Percentiles rank a stretch among this genome's conserved stretches.
Conservation (phyloP, 2,888 invertebrate genomes). For the Agelastica alni region DNA sequence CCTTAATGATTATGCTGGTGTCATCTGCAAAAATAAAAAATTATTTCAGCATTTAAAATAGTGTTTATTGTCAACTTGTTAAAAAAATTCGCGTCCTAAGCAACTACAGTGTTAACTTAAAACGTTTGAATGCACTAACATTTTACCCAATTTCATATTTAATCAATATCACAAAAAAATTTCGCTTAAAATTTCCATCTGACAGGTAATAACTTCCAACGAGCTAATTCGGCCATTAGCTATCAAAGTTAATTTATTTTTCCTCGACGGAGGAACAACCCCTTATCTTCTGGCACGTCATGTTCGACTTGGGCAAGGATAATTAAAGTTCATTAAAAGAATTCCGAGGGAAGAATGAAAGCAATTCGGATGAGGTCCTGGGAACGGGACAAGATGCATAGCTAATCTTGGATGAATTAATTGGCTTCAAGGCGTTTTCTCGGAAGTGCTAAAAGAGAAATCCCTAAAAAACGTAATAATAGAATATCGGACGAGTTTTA, state of each 20-base stretch:
- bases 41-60: too few relatives aligned
- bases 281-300: constrained; percentile 40
- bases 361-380: constrained; percentile 49
- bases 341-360: constrained; percentile 42
- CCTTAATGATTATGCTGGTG: too few relatives aligned
- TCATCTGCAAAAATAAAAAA: too few relatives aligned
- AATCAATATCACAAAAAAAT: too few relatives aligned
- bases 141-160: too few relatives aligned
- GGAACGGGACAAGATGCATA: constrained; percentile 49
- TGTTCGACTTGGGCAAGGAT: constrained; percentile 59
- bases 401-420: constrained; percentile 59
- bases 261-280: constrained; percentile 20
- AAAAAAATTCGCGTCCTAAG: too few relatives aligned
- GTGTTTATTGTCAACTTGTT: too few relatives aligned
- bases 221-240: constrained; percentile 7
- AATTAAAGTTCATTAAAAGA: constrained; percentile 61
- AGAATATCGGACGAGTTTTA: background rate
- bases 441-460: constrained; percentile 1
- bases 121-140: too few relatives aligned
- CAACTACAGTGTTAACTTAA: too few relatives aligned
- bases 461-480: background rate
- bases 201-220: constrained; percentile 3
- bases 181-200: too few relatives aligned
- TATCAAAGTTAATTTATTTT: constrained; percentile 23
- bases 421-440: constrained; percentile 47